Base-by-base conservation (phyloP, 92 coral and sea anemone species). In the Isaurus tuberculatus region DNA sequence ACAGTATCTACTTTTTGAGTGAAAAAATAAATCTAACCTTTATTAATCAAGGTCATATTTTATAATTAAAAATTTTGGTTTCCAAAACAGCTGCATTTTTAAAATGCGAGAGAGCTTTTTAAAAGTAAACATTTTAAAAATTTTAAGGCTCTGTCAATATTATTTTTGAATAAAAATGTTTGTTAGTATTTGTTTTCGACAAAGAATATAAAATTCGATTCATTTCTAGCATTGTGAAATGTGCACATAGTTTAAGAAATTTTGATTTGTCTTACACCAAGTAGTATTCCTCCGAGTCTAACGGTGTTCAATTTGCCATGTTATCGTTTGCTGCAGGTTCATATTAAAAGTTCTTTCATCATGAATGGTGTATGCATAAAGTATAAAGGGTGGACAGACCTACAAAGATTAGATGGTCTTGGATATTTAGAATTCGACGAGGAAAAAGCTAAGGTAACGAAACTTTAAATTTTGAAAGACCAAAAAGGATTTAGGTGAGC, bases 401-500 rank as follows among this genome's bases (percentile, higher is more conserved):
- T 96, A 14, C 99, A 96, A 64, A 81, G 99, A 87, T 79, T 96
- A 26, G 99, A 96, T 61, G 99, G 99, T 30, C 87, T 94, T 26
- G 99, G 99, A 2, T 96, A 90, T 73, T 81, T 96, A 25, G 99
- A 96, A 70, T 96, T 91, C 89, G 99, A 96, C 55, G 99, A 96
- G 40, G 97, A 91, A 30, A 92, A 82, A 80, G 98, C 99, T 14
- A 90, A 91, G 95, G 98, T 96, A 46, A 79, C n/a, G 42, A 7
- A 30, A 65, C 6, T 10, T 10, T 31, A 10, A 34, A 36, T 40
- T 40, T n/a, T n/a, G n/a, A n/a, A n/a, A n/a, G n/a, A n/a, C n/a
- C n/a, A n/a, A n/a, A n/a, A n/a, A n/a, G n/a, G n/a, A n/a, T n/a
- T n/a, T n/a, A n/a, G n/a, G n/a, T n/a, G n/a, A n/a, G n/a, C n/a